Percentiles rank a stretch among this genome's conserved stretches.
Evolutionary conservation across 2,888 invertebrate species (phyloP).

Genomic region (Bursaphelenchus okinawaensis): DNA sequence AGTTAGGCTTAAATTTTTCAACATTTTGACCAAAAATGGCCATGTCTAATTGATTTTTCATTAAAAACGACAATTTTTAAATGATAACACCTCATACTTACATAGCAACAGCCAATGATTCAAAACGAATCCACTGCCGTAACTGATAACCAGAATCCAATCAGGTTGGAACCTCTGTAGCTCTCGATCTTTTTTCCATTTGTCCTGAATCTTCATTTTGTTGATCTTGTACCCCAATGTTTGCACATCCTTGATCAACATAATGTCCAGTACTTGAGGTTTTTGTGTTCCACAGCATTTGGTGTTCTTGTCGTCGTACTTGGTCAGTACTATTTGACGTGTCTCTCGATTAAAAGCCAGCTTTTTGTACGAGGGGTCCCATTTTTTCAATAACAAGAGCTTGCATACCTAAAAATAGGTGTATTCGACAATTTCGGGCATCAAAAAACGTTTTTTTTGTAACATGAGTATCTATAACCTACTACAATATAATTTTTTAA

Average conservation of each 20-base stretch:
- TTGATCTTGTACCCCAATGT: slow-evolving; percentile 47
- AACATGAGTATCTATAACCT: no score
- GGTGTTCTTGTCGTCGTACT: slow-evolving; percentile 19
- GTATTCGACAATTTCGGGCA: not conserved
- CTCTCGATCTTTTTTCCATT: slow-evolving; percentile 53
- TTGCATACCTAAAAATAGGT: slow-evolving; percentile 44
- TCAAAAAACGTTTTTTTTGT: not conserved
- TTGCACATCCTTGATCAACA: slow-evolving; percentile 48
- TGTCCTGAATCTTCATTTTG: slow-evolving; percentile 49
- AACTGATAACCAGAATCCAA: slow-evolving; percentile 47
- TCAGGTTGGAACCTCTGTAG: slow-evolving; percentile 39
- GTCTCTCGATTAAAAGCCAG: slow-evolving; percentile 45
- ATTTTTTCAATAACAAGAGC: slow-evolving; percentile 47
- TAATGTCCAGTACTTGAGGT: slow-evolving; percentile 41
- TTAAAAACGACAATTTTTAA: not conserved
- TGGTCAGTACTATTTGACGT: slow-evolving; percentile 40
- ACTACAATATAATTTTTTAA: no score
- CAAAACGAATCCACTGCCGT: slow-evolving; percentile 47
- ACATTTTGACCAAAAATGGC: no score
- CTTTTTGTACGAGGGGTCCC: slow-evolving; percentile 48
- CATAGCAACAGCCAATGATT: slow-evolving; percentile 36
- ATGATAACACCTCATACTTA: slow-evolving; percentile 16
- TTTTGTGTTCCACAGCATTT: slow-evolving; percentile 11
- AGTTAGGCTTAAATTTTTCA: slow-evolving; percentile 7
- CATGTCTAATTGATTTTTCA: not conserved